phyloP scores from a whole-genome alignment of 2,888 invertebrate species.

The Hydrotaea diabolus region DNA sequence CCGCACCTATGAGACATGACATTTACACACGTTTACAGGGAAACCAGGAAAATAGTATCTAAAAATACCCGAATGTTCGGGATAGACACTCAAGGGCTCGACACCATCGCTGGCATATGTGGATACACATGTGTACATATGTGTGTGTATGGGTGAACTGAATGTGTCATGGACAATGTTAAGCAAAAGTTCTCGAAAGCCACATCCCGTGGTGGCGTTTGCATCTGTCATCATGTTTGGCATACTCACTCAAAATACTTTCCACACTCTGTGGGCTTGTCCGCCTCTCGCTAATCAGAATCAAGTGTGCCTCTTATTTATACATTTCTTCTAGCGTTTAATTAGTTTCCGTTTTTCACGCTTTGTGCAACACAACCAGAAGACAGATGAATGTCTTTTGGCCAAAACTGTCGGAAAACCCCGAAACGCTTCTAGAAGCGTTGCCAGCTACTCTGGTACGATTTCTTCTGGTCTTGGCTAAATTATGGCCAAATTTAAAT shows the following conservation, averaged over 20 bases:
- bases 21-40: constrained; percentile 53
- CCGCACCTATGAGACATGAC: constrained; percentile 42
- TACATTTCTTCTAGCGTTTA: constrained; percentile 11
- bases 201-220: constrained; percentile 57
- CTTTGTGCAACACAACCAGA: constrained; percentile 15
- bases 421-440: neutral
- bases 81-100: constrained; percentile 11
- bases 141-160: constrained; percentile 1
- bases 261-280: constrained; percentile 9
- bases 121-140: neutral
- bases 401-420: neutral
- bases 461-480: constrained; percentile 15
- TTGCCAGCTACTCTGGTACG: neutral
- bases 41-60: no score
- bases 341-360: constrained; percentile 46
- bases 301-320: constrained; percentile 48
- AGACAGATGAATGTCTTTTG: constrained; percentile 15
- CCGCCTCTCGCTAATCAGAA: constrained; percentile 28
- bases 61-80: constrained; percentile 52
- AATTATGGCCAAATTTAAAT: constrained; percentile 42
- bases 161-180: constrained; percentile 29
- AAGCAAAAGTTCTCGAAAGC: constrained; percentile 16
- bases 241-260: constrained; percentile 66
- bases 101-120: neutral
- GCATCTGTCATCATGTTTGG: constrained; percentile 59